These are phyloP conservation scores for Limnephilus auricula DNA, from an alignment of 2,888 invertebrate species.

Conservation along the genomic window DNA sequence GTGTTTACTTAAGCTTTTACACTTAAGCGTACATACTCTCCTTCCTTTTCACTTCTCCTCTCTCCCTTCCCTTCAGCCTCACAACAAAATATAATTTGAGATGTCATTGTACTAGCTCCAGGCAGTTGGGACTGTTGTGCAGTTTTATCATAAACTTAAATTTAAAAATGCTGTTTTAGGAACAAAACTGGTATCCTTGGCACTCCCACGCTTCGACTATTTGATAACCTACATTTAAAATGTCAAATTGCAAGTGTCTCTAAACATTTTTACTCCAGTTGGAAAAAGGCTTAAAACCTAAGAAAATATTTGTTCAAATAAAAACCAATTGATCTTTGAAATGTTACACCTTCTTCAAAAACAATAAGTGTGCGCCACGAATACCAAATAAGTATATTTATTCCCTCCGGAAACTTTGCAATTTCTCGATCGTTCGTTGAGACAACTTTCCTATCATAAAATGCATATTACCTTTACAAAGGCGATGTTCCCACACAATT, in stretches of 20 bases:
- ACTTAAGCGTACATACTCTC: neutral
- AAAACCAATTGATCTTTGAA: neutral
- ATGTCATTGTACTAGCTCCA: neutral
- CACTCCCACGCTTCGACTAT: neutral
- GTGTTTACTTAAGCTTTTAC: no score
- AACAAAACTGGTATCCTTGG: no score
- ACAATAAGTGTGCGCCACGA: neutral
- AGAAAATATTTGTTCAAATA: neutral
- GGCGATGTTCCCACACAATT: slow-evolving; percentile 1
- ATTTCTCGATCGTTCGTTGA: neutral
- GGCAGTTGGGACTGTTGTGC: neutral
- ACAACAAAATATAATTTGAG: neutral
- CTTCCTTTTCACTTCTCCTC: neutral
- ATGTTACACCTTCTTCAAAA: neutral
- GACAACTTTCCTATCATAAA: slow-evolving; percentile 31
- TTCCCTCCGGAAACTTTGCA: neutral
- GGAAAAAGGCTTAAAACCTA: no score
- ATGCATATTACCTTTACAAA: slow-evolving; percentile 35
- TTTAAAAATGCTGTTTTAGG: neutral
- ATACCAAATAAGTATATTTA: neutral
- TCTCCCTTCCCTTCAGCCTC: neutral
- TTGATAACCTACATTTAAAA: neutral
- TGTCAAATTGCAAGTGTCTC: neutral
- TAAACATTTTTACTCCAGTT: neutral
- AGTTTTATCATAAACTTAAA: neutral